These are phyloP conservation scores for Pristionchus maxplancki DNA, from an alignment of 2,888 invertebrate genomes.

Conservation along the genomic window DNA sequence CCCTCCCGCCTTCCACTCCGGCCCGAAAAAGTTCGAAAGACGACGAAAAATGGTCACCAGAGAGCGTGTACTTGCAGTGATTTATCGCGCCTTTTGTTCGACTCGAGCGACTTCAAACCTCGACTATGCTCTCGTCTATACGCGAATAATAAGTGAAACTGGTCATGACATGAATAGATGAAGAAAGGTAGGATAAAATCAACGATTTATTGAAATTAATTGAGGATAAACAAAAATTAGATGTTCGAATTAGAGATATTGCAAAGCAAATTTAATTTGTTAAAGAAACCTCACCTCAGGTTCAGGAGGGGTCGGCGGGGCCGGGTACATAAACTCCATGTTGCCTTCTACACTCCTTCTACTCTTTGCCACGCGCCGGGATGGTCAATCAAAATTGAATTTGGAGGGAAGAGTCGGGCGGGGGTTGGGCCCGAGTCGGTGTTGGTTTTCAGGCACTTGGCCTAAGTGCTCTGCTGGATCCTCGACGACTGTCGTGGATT, in stretches of 20 bases:
- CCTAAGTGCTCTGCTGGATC: neutral
- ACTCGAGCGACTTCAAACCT: neutral
- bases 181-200: neutral
- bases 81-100: slow-evolving; percentile 14
- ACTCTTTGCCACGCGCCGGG: neutral
- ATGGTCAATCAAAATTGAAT: slow-evolving; percentile 45
- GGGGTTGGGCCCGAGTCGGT: neutral
- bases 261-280: neutral
- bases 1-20: neutral
- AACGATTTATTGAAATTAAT: no score
- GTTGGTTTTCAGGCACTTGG: slow-evolving; percentile 17
- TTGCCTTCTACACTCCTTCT: neutral
- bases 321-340: slow-evolving; percentile 28
- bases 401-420: neutral
- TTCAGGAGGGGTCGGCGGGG: slow-evolving; percentile 2
- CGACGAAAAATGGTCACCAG: neutral
- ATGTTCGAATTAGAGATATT: no score
- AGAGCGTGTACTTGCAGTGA: slow-evolving; percentile 26
- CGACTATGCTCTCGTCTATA: neutral
- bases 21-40: neutral
- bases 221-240: no score
- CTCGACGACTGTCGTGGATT: neutral
- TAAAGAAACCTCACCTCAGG: neutral
- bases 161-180: no score
- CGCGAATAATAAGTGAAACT: neutral